phyloP scores from a whole-genome alignment of 2,797 vertebrate genomes.

The Pantherophis vulpinus region DNA sequence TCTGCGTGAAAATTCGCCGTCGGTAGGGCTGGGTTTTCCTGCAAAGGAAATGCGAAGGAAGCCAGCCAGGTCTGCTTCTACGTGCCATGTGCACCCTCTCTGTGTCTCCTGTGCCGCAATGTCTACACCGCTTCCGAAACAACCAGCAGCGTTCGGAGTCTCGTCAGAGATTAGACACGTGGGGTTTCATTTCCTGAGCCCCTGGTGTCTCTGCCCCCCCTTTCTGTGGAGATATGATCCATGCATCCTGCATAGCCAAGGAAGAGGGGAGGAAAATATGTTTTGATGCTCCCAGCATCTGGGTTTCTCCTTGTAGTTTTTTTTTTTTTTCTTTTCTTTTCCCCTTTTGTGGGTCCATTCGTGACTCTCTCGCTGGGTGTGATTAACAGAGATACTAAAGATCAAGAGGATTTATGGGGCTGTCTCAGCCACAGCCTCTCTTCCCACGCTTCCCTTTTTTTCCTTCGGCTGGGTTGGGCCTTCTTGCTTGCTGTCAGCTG shows the following conservation, averaged over 20 bases:
- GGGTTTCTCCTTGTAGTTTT: not conserved
- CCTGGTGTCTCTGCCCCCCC: not conserved
- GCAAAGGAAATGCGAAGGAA: not conserved
- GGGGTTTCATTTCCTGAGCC: not conserved
- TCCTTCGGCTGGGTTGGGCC: not conserved
- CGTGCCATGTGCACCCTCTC: not conserved
- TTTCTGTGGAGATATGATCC: not conserved
- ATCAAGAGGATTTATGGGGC: not conserved
- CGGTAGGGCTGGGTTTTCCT: not conserved
- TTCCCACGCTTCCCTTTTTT: not conserved
- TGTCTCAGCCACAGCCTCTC: not conserved
- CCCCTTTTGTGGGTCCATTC: not conserved
- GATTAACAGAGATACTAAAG: not conserved
- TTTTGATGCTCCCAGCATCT: not conserved
- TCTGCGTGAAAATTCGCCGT: not conserved
- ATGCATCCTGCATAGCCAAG: not conserved
- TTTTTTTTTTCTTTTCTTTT: too few relatives aligned
- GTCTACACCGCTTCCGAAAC: not conserved
- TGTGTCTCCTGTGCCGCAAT: not conserved
- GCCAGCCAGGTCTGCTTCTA: not conserved
- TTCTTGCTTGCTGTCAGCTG: not conserved
- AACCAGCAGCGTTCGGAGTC: not conserved
- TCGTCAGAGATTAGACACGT: not conserved
- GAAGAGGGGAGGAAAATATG: accelerated
- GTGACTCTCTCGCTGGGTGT: not conserved